Base-by-base conservation (phyloP, 1,140 invertebrate species). In the Heliconius hewitsoni region DNA sequence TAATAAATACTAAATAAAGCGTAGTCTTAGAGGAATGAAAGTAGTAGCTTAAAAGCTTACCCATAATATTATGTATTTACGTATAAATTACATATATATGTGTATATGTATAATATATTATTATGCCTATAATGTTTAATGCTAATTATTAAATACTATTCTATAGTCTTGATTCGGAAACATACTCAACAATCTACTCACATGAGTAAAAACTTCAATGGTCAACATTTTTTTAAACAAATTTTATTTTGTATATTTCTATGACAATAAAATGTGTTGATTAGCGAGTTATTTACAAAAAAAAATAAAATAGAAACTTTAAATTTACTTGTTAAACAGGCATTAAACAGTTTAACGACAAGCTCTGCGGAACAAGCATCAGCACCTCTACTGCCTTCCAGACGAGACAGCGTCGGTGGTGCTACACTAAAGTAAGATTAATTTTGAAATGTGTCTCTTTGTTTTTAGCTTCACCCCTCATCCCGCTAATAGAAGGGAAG, bases 341-440 rank as follows among this genome's bases (percentile, higher is more conserved):
- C 96, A 82, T 94, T 97, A 84, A 96, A 95, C 84, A 97, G 96
- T 78, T 95, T 97, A 93, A 95, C 96, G 19, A 95, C 91, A 70
- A 96, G 89, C 84, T 95, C 94, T 82, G 94, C 93, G 13, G 95
- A 94, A 85, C 96, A 95, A 87, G 95, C 95, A 8, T 93, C 94
- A 46, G 95, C 95, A 3, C 95, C 95, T 30, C 88, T 96, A 0
- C 86, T 96, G 86, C 96, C 96, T 27, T 96, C 96, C 3, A 95
- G 96, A 84, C 95, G 97, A 88, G 97, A 97, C 86, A 97, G 97
- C 85, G 91, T 96, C 0, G 95, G 95, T 34, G 95, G 95, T 19
- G 94, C 95, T 11, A 94, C 94, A 18, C 85, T 94, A 39, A 95
- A 92, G 94, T 95, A 89, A 90, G 90, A 19, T 9, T 3, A 60